Conservation (phyloP, 2,797 vertebrate species). For the Falco columbarius region DNA sequence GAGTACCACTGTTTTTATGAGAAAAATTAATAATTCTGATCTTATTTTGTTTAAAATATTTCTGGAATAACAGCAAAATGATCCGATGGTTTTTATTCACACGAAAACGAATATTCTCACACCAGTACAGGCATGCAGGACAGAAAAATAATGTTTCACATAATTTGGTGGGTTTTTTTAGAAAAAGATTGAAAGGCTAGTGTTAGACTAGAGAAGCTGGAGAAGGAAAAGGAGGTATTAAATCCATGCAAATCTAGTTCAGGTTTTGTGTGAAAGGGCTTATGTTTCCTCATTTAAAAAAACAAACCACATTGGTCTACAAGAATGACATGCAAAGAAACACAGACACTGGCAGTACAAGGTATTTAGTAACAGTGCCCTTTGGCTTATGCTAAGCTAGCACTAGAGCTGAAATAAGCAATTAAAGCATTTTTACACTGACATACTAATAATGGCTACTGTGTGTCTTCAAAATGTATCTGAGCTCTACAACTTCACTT, state of each 20-base stretch:
- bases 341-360: background rate
- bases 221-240: background rate
- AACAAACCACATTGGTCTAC: background rate
- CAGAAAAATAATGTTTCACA: background rate
- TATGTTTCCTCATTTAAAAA: background rate
- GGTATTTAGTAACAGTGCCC: constrained; percentile 5
- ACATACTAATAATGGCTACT: constrained; percentile 7
- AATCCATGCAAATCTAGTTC: background rate
- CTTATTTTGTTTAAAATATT: background rate
- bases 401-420: constrained; percentile 25
- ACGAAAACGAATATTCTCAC: background rate
- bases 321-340: background rate
- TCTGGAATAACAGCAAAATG: background rate
- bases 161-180: background rate
- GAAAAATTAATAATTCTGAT: background rate
- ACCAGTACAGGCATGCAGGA: background rate
- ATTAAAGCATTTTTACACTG: constrained; percentile 23
- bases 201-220: background rate
- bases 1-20: background rate
- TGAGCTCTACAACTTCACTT: background rate
- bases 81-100: background rate
- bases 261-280: background rate
- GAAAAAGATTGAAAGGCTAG: background rate
- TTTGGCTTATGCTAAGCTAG: background rate
- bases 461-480: background rate